Percentiles rank a stretch among this genome's conserved stretches.
phyloP scores from a whole-genome alignment of 2,113 vertebrate species.

The Gambusia affinis region DNA sequence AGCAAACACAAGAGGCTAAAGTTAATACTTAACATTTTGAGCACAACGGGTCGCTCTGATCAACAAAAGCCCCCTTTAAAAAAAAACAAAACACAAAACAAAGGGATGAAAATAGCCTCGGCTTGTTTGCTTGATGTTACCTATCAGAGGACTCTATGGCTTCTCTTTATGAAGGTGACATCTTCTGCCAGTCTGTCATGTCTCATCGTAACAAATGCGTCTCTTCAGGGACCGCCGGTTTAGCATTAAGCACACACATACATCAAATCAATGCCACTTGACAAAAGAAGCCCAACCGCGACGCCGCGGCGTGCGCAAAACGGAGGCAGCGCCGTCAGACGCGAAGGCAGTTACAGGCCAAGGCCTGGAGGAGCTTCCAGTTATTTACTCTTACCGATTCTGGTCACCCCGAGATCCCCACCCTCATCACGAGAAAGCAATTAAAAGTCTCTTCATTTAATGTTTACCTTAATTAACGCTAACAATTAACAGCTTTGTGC shows the following conservation, averaged over 20 bases:
- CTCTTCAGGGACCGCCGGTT: slow-evolving; percentile 53
- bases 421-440: slow-evolving; percentile 79
- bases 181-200: slow-evolving; percentile 67
- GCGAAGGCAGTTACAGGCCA: slow-evolving; percentile 24
- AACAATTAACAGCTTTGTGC: slow-evolving; percentile 78
- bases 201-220: slow-evolving; percentile 65
- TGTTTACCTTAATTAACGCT: slow-evolving; percentile 81
- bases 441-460: slow-evolving; percentile 79
- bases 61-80: slow-evolving; percentile 14
- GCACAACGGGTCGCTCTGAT: not conserved
- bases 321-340: slow-evolving; percentile 6
- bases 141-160: slow-evolving; percentile 36
- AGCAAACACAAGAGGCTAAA: slow-evolving; percentile 31
- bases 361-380: slow-evolving; percentile 68
- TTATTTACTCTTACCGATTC: slow-evolving; percentile 78
- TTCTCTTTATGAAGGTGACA: slow-evolving; percentile 64
- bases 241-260: slow-evolving; percentile 62
- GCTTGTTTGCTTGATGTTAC: slow-evolving; percentile 4
- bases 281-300: slow-evolving; percentile 59
- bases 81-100: slow-evolving; percentile 4
- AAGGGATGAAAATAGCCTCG: slow-evolving; percentile 26
- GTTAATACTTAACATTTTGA: slow-evolving; percentile 32
- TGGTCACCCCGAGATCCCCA: slow-evolving; percentile 75
- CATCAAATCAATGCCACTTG: slow-evolving; percentile 69
- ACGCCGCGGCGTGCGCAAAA: slow-evolving; percentile 25